Evolutionary conservation across 2,797 vertebrate species (phyloP), one percentile per base, ranked within the genome.

Genomic region (Hylomyscus alleni): DNA sequence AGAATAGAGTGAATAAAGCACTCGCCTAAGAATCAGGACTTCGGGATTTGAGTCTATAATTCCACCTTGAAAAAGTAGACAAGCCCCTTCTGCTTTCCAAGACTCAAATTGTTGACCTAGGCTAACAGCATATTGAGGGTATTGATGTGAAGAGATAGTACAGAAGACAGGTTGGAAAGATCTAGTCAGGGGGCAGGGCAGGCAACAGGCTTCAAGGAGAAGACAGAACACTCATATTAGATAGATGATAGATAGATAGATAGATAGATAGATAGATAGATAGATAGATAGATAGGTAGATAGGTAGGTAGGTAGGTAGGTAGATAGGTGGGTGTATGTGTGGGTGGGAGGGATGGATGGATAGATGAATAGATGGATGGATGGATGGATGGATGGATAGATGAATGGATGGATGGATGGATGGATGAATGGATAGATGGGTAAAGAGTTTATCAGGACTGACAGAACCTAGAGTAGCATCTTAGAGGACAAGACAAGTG

Each of bases 21-120:
- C 24, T 92, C 26, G 34, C 20, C 56, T 67, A 67, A 76, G 75
- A 93, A 84, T 90, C 22, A 81, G 80, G 12, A 65, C 20, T 65
- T 76, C 82, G 93, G 31, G 47, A 90, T 94, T 58, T 95, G 82
- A 73, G 13, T 69, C 40, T 37, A 62, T 75, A 72, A 72, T 81
- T 82, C 37, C 15, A 90, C 20, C 65, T 54, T 24, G 13, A 80
- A 91, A 93, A 26, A 1, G 0, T 87, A 24, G 24, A 78, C 73
- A 83, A 91, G 7, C 75, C 37, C 20, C 58, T 87, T 84, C 44
- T n/a, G 2, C 22, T 60, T 89, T 50, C 62, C 82, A 77, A 87
- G 65, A 81, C 47, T 52, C 44, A 67, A 0, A 73, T 77, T 78
- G 44, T 60, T 44, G 62, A 15, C 50, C 44, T 47, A 37, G 60